phyloP scores from a whole-genome alignment of 2,113 vertebrate species.

The Phycodurus eques region DNA sequence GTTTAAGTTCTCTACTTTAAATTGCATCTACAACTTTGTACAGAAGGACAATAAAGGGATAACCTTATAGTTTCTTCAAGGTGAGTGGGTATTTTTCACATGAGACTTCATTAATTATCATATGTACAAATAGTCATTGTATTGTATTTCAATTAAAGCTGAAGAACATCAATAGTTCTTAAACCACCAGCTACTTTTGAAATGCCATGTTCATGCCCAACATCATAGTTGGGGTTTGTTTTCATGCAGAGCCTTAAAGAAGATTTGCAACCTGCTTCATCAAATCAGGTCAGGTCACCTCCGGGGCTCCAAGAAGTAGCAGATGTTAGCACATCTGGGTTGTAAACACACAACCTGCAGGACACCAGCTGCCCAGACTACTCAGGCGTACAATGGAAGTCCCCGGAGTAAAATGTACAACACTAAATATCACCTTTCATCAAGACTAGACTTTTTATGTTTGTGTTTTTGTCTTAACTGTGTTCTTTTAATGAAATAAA shows the following conservation, averaged over 20 bases:
- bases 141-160: background rate
- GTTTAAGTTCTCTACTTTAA: slow-evolving; percentile 4
- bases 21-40: slow-evolving; percentile 2
- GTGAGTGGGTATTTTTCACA: background rate
- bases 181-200: background rate
- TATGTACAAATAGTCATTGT: background rate
- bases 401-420: slow-evolving; percentile 6
- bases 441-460: background rate
- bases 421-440: background rate
- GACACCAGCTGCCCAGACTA: slow-evolving; percentile 28
- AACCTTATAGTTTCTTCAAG: background rate
- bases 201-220: background rate
- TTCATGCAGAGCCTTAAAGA: background rate
- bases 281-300: slow-evolving; percentile 50
- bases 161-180: background rate
- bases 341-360: slow-evolving; percentile 51
- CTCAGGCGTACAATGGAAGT: slow-evolving; percentile 11
- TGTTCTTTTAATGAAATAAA: background rate
- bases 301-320: slow-evolving; percentile 46
- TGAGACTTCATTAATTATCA: background rate
- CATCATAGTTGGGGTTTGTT: background rate
- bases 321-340: slow-evolving; percentile 68
- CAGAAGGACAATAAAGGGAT: slow-evolving; percentile 6
- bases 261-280: slow-evolving; percentile 9
- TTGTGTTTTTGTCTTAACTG: background rate